These are phyloP conservation scores for Conopomorpha cramerella DNA, from an alignment of 1,140 invertebrate genomes.

Conservation along the genomic window DNA sequence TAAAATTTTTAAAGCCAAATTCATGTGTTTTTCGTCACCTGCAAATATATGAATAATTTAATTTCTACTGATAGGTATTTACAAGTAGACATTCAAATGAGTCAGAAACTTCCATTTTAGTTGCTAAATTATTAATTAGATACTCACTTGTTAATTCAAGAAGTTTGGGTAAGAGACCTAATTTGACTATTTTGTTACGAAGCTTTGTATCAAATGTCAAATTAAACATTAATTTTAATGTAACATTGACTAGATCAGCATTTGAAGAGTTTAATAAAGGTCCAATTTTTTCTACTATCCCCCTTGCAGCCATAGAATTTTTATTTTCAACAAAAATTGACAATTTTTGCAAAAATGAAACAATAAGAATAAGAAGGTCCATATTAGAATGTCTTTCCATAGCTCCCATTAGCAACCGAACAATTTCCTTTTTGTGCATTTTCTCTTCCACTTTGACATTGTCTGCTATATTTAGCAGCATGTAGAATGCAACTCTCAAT, in stretches of 20 bases:
- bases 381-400: constrained; percentile 83
- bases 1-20: constrained; percentile 85
- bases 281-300: constrained; percentile 76
- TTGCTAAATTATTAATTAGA: too few species aligned
- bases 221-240: constrained; percentile 90
- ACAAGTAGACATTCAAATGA: too few species aligned
- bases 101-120: too few species aligned
- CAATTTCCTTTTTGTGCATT: constrained; percentile 94
- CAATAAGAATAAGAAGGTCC: constrained; percentile 88
- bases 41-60: constrained; percentile 26
- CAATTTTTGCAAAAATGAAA: constrained; percentile 94
- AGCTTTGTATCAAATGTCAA: constrained; percentile 93
- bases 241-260: constrained; percentile 84
- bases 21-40: constrained; percentile 85
- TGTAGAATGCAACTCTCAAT: constrained; percentile 84
- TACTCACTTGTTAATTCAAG: constrained; percentile 83
- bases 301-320: constrained; percentile 81
- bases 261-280: constrained; percentile 73
- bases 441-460: constrained; percentile 95
- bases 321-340: constrained; percentile 95
- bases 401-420: constrained; percentile 84
- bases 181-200: constrained; percentile 86
- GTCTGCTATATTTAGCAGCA: constrained; percentile 94
- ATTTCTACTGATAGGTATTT: too few species aligned
- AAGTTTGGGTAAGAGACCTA: constrained; percentile 87